Conservation (phyloP, 1,140 invertebrate species). For the Caenorhabditis tropicalis region DNA sequence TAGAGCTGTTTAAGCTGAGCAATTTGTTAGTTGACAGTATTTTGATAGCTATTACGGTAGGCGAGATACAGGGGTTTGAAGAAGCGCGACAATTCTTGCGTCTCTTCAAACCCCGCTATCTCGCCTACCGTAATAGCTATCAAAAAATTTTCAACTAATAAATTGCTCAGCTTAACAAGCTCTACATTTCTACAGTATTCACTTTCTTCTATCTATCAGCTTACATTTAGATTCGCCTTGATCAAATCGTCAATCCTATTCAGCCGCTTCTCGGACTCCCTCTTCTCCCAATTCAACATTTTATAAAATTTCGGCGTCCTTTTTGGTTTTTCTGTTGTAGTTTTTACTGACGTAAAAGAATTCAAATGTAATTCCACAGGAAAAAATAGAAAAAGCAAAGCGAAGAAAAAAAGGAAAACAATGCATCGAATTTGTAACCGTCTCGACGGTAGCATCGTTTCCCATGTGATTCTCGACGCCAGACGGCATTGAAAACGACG, state of each 20-base stretch:
- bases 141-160: too few relatives aligned
- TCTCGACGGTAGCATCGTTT: not conserved
- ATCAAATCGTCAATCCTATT: conserved; percentile 9
- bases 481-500: not conserved
- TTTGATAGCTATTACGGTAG: too few relatives aligned
- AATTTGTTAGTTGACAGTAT: too few relatives aligned
- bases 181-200: too few relatives aligned
- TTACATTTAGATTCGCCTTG: not conserved
- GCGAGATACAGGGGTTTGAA: too few relatives aligned
- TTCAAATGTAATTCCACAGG: not conserved
- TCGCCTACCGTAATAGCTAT: too few relatives aligned
- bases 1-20: too few relatives aligned
- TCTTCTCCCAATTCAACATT: conserved; percentile 7
- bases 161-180: too few relatives aligned
- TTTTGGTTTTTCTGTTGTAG: not conserved
- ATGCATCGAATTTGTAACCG: not conserved
- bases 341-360: not conserved
- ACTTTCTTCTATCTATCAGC: too few relatives aligned
- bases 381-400: not conserved
- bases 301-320: conserved; percentile 14
- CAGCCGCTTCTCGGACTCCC: not conserved
- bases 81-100: too few relatives aligned
- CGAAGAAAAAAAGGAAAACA: not conserved
- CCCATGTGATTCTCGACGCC: not conserved
- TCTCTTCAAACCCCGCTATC: too few relatives aligned